Conservation (phyloP, 2,888 invertebrate species). For the Sinopyrophorus schimmeli region DNA sequence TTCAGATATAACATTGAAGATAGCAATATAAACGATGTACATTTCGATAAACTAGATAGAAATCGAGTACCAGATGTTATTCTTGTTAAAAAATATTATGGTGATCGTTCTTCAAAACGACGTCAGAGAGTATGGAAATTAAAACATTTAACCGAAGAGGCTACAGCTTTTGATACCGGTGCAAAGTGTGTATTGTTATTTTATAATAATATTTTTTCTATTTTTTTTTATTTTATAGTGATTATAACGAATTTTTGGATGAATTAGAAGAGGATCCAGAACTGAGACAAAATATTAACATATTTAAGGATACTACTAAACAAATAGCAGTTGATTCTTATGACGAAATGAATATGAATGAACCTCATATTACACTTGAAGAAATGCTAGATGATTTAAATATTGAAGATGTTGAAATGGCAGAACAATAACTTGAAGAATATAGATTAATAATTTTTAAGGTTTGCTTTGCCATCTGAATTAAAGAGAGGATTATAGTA, state of each 20-base stretch:
- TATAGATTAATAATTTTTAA: no score
- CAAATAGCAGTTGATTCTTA: conserved; percentile 61
- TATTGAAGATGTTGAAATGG: conserved; percentile 80
- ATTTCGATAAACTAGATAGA: conserved; percentile 80
- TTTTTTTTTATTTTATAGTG: conserved; percentile 59
- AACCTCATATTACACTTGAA: conserved; percentile 80
- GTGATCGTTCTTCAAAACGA: conserved; percentile 70
- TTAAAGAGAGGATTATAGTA: no score
- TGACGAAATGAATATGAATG: conserved; percentile 64
- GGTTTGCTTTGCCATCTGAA: no score
- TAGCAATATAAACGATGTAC: conserved; percentile 86
- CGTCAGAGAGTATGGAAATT: conserved; percentile 88
- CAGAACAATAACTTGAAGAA: conserved; percentile 56
- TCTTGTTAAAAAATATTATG: conserved; percentile 90
- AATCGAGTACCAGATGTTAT: conserved; percentile 84
- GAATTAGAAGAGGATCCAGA: conserved; percentile 95
- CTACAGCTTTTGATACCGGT: conserved; percentile 64
- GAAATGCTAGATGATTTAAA: conserved; percentile 93
- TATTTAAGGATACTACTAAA: conserved; percentile 72
- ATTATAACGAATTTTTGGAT: conserved; percentile 94
- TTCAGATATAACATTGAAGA: conserved; percentile 86
- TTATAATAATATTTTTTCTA: conserved; percentile 1
- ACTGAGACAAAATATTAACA: conserved; percentile 89
- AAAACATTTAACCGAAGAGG: conserved; percentile 78
- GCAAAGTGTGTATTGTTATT: conserved; percentile 56